Evolutionary conservation across 2,888 invertebrate genomes (phyloP).

Genomic region (Fissipunctia ypsillon): DNA sequence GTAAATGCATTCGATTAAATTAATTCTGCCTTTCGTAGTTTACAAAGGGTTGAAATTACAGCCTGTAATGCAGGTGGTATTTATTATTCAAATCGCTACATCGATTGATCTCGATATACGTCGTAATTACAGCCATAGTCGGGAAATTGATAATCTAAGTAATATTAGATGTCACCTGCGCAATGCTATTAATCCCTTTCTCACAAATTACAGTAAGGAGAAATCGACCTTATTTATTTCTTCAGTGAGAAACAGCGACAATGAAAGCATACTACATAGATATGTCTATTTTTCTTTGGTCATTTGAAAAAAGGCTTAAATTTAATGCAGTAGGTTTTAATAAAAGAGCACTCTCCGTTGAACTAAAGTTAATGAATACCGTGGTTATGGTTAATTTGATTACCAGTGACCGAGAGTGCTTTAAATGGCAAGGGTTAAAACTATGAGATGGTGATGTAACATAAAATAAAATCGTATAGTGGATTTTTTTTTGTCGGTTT

Average conservation of each 20-base stretch:
- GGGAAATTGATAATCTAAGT: conserved; percentile 4
- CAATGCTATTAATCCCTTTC: neutral
- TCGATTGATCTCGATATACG: no score
- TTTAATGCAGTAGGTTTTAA: neutral
- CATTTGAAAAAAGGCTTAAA: neutral
- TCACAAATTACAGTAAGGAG: neutral
- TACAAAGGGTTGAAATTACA: conserved; percentile 32
- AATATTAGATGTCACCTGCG: conserved; percentile 1
- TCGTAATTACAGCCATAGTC: conserved; percentile 3
- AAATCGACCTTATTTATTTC: neutral
- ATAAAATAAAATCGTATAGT: neutral
- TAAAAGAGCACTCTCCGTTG: neutral
- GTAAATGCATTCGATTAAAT: neutral
- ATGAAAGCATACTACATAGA: neutral
- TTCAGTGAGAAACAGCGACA: neutral
- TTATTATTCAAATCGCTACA: neutral
- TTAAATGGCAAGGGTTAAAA: neutral
- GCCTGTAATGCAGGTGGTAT: conserved; percentile 14
- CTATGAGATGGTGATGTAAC: neutral
- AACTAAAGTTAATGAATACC: conserved; percentile 3
- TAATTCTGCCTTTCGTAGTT: neutral
- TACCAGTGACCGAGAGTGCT: neutral
- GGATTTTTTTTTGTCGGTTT: neutral
- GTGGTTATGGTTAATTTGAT: conserved; percentile 2
- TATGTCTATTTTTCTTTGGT: neutral